Evolutionary conservation across 2,113 vertebrate species (phyloP).

Genomic region (Laticauda colubrina): DNA sequence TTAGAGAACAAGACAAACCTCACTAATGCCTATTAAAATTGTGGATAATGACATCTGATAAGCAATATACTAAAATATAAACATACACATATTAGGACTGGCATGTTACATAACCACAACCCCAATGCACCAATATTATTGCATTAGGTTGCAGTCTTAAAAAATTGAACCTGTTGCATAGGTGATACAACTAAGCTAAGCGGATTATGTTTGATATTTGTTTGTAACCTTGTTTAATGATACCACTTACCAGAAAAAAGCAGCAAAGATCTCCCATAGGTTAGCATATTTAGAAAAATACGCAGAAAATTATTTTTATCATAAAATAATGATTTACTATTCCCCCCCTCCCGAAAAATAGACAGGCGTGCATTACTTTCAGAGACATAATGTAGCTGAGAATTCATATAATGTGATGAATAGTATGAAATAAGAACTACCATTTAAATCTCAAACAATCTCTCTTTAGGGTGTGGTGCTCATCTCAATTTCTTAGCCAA

Average conservation of each 20-base stretch:
- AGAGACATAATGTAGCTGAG: neutral
- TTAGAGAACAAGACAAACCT: neutral
- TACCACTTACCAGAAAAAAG: conserved; percentile 6
- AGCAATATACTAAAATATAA: neutral
- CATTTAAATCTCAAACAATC: neutral
- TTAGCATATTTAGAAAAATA: conserved; percentile 11
- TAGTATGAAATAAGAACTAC: neutral
- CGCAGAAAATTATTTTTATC: neutral
- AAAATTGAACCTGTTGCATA: conserved; percentile 37
- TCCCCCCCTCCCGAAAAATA: neutral
- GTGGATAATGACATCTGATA: neutral
- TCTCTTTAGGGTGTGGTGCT: neutral
- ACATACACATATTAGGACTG: neutral
- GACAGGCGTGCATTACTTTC: neutral
- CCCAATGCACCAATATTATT: neutral
- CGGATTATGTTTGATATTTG: conserved; percentile 35
- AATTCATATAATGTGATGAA: neutral
- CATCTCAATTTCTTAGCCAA: neutral
- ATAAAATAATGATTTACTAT: neutral
- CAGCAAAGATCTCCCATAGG: neutral
- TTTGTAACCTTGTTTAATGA: conserved; percentile 21
- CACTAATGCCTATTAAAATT: neutral
- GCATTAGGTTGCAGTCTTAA: neutral
- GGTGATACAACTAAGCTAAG: conserved; percentile 35
- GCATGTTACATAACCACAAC: neutral